A percentile compares a stretch with the other conserved stretches of the same genome.
phyloP scores from a whole-genome alignment of 2,113 vertebrate species.

The Platysternon megacephalum region DNA sequence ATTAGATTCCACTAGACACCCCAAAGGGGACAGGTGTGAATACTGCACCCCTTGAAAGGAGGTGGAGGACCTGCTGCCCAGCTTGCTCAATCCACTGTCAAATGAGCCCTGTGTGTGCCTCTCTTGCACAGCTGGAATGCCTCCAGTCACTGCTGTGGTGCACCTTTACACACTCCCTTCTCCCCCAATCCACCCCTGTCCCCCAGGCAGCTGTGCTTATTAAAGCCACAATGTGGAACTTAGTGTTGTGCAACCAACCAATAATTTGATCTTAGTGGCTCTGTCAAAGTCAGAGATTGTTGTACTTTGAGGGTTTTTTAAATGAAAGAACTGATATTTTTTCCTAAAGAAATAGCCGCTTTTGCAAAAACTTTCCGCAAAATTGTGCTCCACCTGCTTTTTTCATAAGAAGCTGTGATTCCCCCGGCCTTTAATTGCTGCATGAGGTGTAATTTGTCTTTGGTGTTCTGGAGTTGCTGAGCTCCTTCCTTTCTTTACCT shows the following conservation, averaged over 20 bases:
- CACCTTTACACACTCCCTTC: rapidly evolving
- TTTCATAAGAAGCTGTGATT: constrained; percentile 32
- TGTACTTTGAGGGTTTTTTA: neutral
- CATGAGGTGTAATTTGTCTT: constrained; percentile 53
- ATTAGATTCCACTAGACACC: neutral
- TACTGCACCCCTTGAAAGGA: neutral
- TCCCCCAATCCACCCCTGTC: neutral
- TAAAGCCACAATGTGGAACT: neutral
- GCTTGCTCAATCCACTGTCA: neutral
- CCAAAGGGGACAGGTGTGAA: neutral
- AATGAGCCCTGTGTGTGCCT: neutral
- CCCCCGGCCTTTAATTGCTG: constrained; percentile 44
- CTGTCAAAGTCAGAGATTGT: neutral
- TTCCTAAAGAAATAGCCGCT: neutral
- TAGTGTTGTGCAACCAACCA: neutral
- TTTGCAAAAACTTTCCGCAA: constrained; percentile 44
- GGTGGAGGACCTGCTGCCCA: neutral
- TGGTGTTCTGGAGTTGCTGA: constrained; percentile 28
- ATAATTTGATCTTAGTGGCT: constrained; percentile 20
- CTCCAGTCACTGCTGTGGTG: neutral
- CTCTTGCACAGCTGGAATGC: neutral
- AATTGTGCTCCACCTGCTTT: neutral
- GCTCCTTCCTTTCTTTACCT: constrained; percentile 48
- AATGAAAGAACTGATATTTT: neutral
- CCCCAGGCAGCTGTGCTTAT: neutral